Conservation (phyloP, 2,888 invertebrate species). For the Laspeyria flexula region DNA sequence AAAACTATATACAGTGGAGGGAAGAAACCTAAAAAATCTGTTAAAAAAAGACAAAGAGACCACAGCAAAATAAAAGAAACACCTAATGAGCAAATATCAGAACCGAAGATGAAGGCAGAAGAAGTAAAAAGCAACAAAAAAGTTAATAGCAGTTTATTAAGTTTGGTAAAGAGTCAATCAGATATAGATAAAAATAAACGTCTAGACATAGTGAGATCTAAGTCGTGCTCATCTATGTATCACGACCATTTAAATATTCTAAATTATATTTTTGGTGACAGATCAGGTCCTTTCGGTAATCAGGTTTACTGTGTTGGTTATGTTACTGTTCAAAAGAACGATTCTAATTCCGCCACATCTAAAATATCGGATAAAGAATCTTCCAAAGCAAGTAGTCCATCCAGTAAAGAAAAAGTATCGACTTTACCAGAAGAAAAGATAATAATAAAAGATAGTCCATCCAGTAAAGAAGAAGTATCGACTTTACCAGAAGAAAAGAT, state of each 20-base stretch:
- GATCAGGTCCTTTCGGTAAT: constrained; percentile 49
- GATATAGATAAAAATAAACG: constrained; percentile 39
- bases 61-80: background rate
- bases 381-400: constrained; percentile 1
- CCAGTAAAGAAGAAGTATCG: background rate
- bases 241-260: constrained; percentile 52
- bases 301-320: constrained; percentile 69
- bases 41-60: constrained; percentile 6
- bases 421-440: too few relatives aligned
- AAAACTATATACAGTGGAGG: constrained; percentile 53
- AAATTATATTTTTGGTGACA: constrained; percentile 66
- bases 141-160: constrained; percentile 3
- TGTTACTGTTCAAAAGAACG: constrained; percentile 62
- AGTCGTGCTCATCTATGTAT: constrained; percentile 56
- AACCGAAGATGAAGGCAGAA: background rate
- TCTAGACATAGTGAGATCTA: constrained; percentile 46
- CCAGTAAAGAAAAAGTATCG: background rate
- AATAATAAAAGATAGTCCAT: too few relatives aligned
- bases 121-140: background rate
- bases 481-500: constrained; percentile 26
- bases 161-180: constrained; percentile 53
- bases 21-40: constrained; percentile 16
- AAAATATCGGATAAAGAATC: background rate
- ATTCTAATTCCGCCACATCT: constrained; percentile 2
- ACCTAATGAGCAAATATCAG: background rate